Evolutionary conservation across 2,797 vertebrate species (phyloP).

Genomic region (Anisognathus igniventris): DNA sequence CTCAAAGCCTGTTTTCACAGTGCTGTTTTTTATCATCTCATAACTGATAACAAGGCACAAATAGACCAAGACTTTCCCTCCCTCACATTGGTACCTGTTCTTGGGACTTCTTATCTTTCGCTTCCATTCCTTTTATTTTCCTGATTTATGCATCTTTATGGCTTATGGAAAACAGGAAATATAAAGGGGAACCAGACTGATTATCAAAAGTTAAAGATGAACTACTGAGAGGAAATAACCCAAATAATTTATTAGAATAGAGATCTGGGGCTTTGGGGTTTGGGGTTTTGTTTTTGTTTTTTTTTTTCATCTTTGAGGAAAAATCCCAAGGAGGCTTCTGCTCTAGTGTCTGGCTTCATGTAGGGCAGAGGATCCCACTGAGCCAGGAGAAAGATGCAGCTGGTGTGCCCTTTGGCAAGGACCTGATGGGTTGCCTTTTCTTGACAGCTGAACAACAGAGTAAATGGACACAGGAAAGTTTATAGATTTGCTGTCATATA

Average conservation of each 20-base stretch:
- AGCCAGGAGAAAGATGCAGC: background rate
- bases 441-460: background rate
- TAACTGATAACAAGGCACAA: background rate
- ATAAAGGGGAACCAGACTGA: background rate
- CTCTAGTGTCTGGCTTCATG: background rate
- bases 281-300: background rate
- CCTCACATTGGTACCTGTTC: background rate
- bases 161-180: background rate
- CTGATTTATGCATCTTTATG: background rate
- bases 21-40: background rate
- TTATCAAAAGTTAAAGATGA: background rate
- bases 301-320: too few species aligned
- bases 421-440: background rate
- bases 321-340: background rate
- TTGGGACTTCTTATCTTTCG: background rate
- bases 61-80: background rate
- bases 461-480: background rate
- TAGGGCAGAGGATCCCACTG: background rate
- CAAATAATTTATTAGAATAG: background rate
- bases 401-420: background rate
- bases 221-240: background rate
- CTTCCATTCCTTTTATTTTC: background rate
- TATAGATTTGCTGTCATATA: slow-evolving; percentile 46
- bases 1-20: background rate
- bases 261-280: background rate